Conservation (phyloP, 2,888 invertebrate genomes). For the Dermolepida albohirtum region DNA sequence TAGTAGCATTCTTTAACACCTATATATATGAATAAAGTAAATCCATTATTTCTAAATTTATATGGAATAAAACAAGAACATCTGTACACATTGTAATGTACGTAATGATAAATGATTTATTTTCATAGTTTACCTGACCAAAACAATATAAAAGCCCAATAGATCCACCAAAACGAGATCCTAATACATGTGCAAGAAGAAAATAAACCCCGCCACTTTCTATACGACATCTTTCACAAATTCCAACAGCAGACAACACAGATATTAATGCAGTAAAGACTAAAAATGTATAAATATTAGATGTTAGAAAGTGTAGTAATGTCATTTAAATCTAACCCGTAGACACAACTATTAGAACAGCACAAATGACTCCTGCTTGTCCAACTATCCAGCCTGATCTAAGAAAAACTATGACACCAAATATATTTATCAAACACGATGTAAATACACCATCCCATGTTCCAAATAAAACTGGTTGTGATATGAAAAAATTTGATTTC, state of each 20-base stretch:
- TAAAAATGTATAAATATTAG: slow-evolving; percentile 54
- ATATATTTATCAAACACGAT: slow-evolving; percentile 96
- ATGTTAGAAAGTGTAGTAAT: slow-evolving; percentile 11
- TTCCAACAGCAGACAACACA: slow-evolving; percentile 94
- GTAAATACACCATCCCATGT: slow-evolving; percentile 99
- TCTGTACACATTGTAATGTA: too few species aligned
- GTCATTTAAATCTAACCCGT: slow-evolving; percentile 70
- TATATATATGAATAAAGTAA: too few species aligned
- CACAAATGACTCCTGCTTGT: slow-evolving; percentile 86
- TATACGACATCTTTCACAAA: slow-evolving; percentile 93
- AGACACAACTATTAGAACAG: slow-evolving; percentile 82
- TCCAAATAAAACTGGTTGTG: slow-evolving; percentile 95
- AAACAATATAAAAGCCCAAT: slow-evolving; percentile 95
- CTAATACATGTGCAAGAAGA: slow-evolving; percentile 92
- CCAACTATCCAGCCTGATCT: slow-evolving; percentile 98
- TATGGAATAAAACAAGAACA: too few species aligned
- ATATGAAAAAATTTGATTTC: slow-evolving; percentile 96
- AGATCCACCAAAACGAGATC: slow-evolving; percentile 92
- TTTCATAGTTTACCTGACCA: slow-evolving; percentile 78
- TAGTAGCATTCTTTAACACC: too few species aligned
- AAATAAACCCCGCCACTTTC: slow-evolving; percentile 99
- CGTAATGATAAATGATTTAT: background rate
- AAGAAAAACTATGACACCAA: slow-evolving; percentile 97
- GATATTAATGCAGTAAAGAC: slow-evolving; percentile 92
- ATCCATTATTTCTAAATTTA: too few species aligned